A percentile compares a stretch with the other conserved stretches of the same genome.
These are phyloP conservation scores for Dipodomys stephensi DNA, from an alignment of 2,113 vertebrate genomes.

Conservation along the genomic window DNA sequence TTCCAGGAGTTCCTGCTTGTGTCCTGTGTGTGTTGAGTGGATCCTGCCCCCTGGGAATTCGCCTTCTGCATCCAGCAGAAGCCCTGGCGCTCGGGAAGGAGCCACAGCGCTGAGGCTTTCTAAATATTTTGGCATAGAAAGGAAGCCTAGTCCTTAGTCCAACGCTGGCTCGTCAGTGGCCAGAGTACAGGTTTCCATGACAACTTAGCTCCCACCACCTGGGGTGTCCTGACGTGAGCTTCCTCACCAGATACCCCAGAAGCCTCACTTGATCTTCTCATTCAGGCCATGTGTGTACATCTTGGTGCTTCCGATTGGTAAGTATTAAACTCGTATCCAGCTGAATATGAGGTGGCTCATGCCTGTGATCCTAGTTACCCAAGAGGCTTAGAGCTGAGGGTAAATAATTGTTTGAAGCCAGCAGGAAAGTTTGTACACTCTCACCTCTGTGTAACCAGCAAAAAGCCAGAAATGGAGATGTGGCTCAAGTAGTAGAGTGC, in stretches of 20 bases:
- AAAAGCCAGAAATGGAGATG: too few species aligned
- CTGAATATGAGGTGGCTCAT: too few species aligned
- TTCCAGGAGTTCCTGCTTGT: background rate
- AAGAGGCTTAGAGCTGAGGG: too few species aligned
- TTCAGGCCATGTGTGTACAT: background rate
- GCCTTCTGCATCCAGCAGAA: slow-evolving; percentile 6
- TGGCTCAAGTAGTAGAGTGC: too few species aligned
- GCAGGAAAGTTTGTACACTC: too few species aligned
- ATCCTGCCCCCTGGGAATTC: background rate
- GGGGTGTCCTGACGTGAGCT: background rate
- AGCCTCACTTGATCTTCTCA: background rate
- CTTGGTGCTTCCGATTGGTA: background rate
- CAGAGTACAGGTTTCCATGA: background rate
- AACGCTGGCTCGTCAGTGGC: background rate
- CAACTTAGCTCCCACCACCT: background rate
- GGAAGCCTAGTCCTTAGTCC: background rate
- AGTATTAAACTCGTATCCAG: background rate
- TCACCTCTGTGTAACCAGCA: too few species aligned
- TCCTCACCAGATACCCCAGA: background rate
- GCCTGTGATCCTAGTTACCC: too few species aligned
- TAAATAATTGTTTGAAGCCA: too few species aligned
- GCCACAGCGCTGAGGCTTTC: background rate
- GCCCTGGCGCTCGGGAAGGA: background rate
- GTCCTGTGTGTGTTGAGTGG: background rate
- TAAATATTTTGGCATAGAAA: background rate